Percentiles rank a stretch among this genome's conserved stretches.
phyloP scores from a whole-genome alignment of 2,888 invertebrate genomes.

The Chromoteleia sp. region DNA sequence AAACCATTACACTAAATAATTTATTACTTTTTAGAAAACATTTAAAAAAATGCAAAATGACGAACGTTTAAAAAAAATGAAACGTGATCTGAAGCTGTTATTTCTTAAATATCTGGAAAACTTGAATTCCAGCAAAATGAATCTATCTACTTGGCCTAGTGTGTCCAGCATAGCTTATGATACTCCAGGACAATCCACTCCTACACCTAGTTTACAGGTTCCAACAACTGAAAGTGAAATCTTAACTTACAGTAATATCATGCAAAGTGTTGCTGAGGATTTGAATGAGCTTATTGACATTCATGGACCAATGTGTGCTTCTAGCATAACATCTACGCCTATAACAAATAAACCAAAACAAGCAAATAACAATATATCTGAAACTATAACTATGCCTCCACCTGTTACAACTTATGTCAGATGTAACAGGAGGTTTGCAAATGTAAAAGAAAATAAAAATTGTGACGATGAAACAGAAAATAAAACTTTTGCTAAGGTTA shows the following conservation, averaged over 20 bases:
- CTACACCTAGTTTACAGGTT: background rate
- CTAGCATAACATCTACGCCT: slow-evolving; percentile 66
- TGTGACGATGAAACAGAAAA: too few relatives aligned
- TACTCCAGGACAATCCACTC: background rate
- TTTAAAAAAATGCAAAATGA: slow-evolving; percentile 1
- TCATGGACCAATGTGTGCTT: slow-evolving; percentile 70
- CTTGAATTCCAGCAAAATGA: background rate
- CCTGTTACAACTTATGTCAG: background rate
- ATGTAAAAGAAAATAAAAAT: too few relatives aligned
- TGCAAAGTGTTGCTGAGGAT: slow-evolving; percentile 72
- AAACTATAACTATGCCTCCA: background rate
- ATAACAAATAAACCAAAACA: background rate
- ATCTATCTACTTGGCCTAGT: slow-evolving; percentile 10
- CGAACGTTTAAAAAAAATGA: slow-evolving; percentile 11
- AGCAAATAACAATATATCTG: background rate
- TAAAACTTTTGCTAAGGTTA: too few relatives aligned
- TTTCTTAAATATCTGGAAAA: slow-evolving; percentile 28
- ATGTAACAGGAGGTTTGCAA: too few relatives aligned
- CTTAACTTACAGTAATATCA: slow-evolving; percentile 76
- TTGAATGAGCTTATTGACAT: slow-evolving; percentile 22
- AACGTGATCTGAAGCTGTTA: slow-evolving; percentile 29
- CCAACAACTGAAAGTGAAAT: slow-evolving; percentile 74
- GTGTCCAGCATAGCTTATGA: slow-evolving; percentile 30
- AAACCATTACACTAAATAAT: too few relatives aligned
- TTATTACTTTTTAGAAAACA: too few relatives aligned